Evolutionary conservation across 1,140 invertebrate species (phyloP), one percentile per base, ranked within the genome.

Genomic region (Ridgeia piscesae): DNA sequence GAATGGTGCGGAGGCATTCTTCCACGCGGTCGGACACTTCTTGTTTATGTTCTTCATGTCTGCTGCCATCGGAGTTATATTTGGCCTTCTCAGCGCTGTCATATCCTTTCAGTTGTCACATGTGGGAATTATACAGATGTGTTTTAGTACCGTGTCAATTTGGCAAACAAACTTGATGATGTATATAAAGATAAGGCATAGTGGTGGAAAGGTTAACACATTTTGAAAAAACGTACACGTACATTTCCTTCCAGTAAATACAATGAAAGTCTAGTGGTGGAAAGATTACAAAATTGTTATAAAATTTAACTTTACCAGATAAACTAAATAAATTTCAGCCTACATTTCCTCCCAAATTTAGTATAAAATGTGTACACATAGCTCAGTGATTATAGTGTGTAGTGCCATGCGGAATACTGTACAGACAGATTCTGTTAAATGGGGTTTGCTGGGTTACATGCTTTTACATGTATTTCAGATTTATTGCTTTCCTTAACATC

Each of bases 11-110:
- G 98, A 98, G 96, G 98, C 98, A 27, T 97, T 99, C 93, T 96
- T 99, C n/a, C 97, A 98, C 93, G 98, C 98, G 0, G 97, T 99
- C 33, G 95, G 98, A 93, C 97, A 98, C 92, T 99, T 99, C 95
- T 99, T 98, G 95, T 96, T 98, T 88, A 99, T 99, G 98, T 99
- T 99, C 95, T 99, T 99, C 96, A 98, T 98, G 6, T 99, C 99
- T 9, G 98, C 99, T 92, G 98, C 98, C 33, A 99, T 99, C 94
- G 99, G 99, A n/a, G 98, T 99, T 17, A 96, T 98, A 31, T 99
- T 99, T 97, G 99, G 99, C 33, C 96, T 99, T 6, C 97, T 98
- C 33, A 99, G 98, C 96, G 99, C 99, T 58, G 96, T 99, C 42
- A 96, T 99, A 95, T 95, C 96, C 95, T 96, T 95, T 94, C 35